phyloP scores from a whole-genome alignment of 2,797 vertebrate genomes.

The Ibycter americanus region DNA sequence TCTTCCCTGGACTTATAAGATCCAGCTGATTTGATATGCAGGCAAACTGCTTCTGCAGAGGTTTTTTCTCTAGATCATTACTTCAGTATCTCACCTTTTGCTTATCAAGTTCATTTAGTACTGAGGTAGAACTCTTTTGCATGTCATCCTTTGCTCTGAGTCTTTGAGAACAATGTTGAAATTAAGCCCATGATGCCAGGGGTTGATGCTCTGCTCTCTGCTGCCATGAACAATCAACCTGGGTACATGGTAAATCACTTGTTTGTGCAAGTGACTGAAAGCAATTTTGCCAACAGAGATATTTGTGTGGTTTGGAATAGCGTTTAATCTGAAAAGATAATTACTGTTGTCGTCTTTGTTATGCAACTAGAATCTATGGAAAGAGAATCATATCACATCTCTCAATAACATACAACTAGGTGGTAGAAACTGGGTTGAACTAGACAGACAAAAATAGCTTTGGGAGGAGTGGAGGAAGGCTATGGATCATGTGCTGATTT shows the following conservation, averaged over 20 bases:
- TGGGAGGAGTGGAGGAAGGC: background rate
- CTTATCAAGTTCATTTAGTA: background rate
- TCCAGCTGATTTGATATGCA: background rate
- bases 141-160: background rate
- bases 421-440: background rate
- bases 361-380: background rate
- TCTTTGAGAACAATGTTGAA: background rate
- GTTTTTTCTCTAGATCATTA: background rate
- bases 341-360: background rate
- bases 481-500: background rate
- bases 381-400: background rate
- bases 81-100: background rate
- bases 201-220: background rate
- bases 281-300: background rate
- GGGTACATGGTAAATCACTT: background rate
- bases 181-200: background rate
- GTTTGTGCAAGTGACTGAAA: background rate
- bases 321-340: background rate
- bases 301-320: background rate
- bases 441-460: background rate
- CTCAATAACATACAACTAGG: background rate
- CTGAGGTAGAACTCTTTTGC: background rate
- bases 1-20: background rate
- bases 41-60: background rate
- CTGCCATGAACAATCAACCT: background rate